These are phyloP conservation scores for Pongo pygmaeus DNA, from an alignment of 2,113 vertebrate genomes.

Conservation along the genomic window DNA sequence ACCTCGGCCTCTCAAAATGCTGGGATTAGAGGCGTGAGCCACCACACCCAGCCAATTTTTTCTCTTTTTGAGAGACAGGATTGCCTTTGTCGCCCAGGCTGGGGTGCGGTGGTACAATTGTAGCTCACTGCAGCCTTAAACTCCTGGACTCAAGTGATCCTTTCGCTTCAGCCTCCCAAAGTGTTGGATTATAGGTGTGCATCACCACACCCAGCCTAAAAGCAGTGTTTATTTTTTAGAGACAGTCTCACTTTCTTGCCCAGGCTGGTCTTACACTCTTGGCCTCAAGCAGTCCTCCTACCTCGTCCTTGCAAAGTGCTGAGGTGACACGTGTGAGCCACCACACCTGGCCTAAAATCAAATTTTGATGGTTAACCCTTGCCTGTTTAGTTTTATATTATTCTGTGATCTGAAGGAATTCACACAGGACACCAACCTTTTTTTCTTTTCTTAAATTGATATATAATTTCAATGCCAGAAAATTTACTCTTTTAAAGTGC, in stretches of 20 bases:
- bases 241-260: too few species aligned
- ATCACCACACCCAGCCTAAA: too few species aligned
- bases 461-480: neutral
- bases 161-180: neutral
- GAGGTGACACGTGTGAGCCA: too few species aligned
- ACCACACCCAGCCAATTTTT: too few species aligned
- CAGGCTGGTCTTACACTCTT: too few species aligned
- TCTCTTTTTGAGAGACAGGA: too few species aligned
- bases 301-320: too few species aligned
- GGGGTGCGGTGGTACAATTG: neutral
- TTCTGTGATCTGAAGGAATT: neutral
- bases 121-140: neutral
- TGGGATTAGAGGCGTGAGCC: too few species aligned
- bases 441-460: neutral
- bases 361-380: rapidly evolving
- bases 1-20: too few species aligned
- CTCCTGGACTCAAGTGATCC: neutral
- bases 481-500: neutral
- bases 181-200: too few species aligned
- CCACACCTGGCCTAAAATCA: neutral
- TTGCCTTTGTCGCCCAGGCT: neutral
- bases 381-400: rapidly evolving
- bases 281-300: too few species aligned
- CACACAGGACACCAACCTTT: rapidly evolving
- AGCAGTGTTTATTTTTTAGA: too few species aligned